Conservation (phyloP, 2,113 vertebrate species). For the Cephalopholis sonnerati region DNA sequence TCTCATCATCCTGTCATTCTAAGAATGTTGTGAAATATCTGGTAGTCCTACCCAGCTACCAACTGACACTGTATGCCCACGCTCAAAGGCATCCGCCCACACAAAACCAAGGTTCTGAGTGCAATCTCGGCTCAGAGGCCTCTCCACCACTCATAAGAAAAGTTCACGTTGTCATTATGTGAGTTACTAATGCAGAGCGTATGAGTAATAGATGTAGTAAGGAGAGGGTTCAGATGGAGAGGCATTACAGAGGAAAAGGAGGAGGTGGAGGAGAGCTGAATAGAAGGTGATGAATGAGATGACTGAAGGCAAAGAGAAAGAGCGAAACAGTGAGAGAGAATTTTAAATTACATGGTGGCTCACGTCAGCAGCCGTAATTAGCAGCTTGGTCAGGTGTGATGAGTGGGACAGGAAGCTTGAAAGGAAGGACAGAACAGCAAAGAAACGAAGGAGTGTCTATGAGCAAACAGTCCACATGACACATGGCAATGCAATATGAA, state of each 20-base stretch:
- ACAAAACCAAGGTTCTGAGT: background rate
- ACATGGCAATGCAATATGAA: conserved; percentile 17
- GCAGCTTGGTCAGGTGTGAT: conserved; percentile 82
- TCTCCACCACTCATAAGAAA: conserved; percentile 10
- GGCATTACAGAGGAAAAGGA: conserved; percentile 61
- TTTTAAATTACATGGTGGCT: conserved; percentile 81
- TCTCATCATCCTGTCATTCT: conserved; percentile 31
- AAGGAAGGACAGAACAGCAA: conserved; percentile 47
- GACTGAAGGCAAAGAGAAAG: conserved; percentile 68
- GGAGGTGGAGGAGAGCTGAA: conserved; percentile 59
- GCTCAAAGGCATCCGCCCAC: conserved; percentile 29
- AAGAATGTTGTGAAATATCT: conserved; percentile 54
- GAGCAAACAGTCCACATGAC: background rate
- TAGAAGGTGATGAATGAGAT: conserved; percentile 80
- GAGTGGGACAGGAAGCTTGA: conserved; percentile 74
- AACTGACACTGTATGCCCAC: background rate
- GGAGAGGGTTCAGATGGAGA: conserved; percentile 42
- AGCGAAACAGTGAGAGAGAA: conserved; percentile 61
- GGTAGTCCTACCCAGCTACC: background rate
- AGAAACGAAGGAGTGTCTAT: conserved; percentile 24
- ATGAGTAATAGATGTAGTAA: conserved; percentile 53
- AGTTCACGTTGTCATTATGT: conserved; percentile 35
- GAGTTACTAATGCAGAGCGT: conserved; percentile 42
- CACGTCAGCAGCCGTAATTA: conserved; percentile 78
- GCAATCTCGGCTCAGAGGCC: conserved; percentile 1